Evolutionary conservation across 1,140 invertebrate genomes (phyloP).

Genomic region (Ericerus pela): DNA sequence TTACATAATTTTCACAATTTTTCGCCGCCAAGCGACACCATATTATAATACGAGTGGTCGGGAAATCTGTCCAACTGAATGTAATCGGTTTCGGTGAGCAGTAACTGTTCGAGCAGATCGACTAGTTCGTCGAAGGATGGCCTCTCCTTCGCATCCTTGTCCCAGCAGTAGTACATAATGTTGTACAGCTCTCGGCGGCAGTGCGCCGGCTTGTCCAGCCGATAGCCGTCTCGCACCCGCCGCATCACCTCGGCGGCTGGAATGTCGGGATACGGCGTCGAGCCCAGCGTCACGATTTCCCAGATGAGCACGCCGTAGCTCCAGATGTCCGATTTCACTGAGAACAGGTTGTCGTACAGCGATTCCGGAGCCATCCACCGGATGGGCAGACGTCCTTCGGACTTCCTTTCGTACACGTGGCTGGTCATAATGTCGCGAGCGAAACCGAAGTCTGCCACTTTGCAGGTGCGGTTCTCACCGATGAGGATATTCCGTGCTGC

Average conservation of each 20-base stretch:
- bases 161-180: constrained; percentile 90
- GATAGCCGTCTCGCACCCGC: constrained; percentile 63
- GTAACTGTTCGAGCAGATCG: constrained; percentile 56
- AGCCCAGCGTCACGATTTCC: constrained; percentile 82
- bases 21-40: constrained; percentile 68
- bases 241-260: constrained; percentile 67
- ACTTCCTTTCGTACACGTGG: constrained; percentile 81
- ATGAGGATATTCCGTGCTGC: constrained; percentile 83
- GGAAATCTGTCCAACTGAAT: constrained; percentile 84
- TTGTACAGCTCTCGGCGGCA: constrained; percentile 78
- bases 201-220: constrained; percentile 76
- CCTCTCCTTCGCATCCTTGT: constrained; percentile 55
- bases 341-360: constrained; percentile 79
- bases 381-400: constrained; percentile 55
- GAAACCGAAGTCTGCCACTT: constrained; percentile 89
- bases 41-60: constrained; percentile 87
- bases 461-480: constrained; percentile 70
- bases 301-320: constrained; percentile 83
- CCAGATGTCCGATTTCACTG: constrained; percentile 83
- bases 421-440: constrained; percentile 67
- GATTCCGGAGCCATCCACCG: constrained; percentile 92
- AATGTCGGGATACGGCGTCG: constrained; percentile 75
- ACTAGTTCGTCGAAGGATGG: constrained; percentile 68
- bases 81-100: constrained; percentile 80
- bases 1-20: constrained; percentile 61